Base-by-base conservation (phyloP, 2,888 invertebrate species). In the Leptinotarsa juncta region DNA sequence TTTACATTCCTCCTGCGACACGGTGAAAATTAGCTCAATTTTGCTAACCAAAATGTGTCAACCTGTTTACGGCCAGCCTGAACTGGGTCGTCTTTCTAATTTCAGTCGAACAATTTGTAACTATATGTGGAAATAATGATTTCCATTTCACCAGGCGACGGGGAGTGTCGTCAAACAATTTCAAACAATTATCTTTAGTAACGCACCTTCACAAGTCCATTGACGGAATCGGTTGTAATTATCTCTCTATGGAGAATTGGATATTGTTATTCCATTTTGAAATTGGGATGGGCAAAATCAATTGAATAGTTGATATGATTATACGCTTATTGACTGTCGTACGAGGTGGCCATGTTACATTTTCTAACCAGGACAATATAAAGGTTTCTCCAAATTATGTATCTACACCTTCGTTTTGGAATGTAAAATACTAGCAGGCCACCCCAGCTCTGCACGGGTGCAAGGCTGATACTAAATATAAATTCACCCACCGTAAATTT, bases 161-260 rank as follows among this genome's bases (percentile, higher is more conserved):
- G 2, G 62, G 42, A 62, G 62, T 42, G 62, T 23, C 62, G n/a
- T 3, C 32, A 32, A 42, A 42, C n/a, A 4, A 62, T 32, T 32
- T 62, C 62, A 18, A 42, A 62, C 42, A n/a, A 57, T 57, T 18
- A 57, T 57, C 20, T 57, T 10, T 62, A 26, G 23, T 23, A 10
- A 26, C n/a, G 15, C 57, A 57, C 57, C 20, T 57, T 57, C 57
- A 57, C 57, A 14, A 26, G 32, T 14, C 62, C 10, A 32, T 62
- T 62, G 62, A 62, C 16, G n/a, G 16, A 20, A 57, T 57, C n/a
- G 57, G 1, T n/a, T 57, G 42, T n/a, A 62, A 32, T 62, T 62
- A 62, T 62, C 42, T n/a, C 10, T 62, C 62, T 62, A 62, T 62
- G 16, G 26, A n/a, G 32, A 26, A 62, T 62, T 62, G 42, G 62